Evolutionary conservation across 2,888 invertebrate species (phyloP), one percentile per base, ranked within the genome.

Genomic region (Melanotus villosus): DNA sequence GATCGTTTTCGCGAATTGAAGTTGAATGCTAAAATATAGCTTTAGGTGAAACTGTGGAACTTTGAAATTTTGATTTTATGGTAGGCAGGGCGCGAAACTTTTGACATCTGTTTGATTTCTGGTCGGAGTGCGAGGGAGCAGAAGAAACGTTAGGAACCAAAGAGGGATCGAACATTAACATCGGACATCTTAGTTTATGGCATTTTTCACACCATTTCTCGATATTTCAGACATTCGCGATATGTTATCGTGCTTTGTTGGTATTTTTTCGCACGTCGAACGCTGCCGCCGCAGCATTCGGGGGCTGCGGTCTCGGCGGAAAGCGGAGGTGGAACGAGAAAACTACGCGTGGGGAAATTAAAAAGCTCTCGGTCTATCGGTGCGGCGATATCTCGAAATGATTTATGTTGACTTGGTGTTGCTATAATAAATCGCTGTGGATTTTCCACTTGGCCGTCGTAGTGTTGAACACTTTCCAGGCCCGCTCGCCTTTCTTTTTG

Each of bases 381-480:
- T 77, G 77, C 72, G 73, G 77, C 80, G 80, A 81, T 82, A 82
- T 81, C 81, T 80, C 73, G 80, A 80, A 79, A 82, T 82, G 83
- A 82, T 82, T 83, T 82, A 83, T 80, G 80, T 77, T 67, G 79
- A 75, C 77, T 76, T 76, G 78, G 79, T 79, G 80, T 79, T 79
- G 79, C 78, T 76, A 76, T 77, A 74, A 77, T 76, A 76, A 78
- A 78, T 77, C 76, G 76, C 74, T 68, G 68, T 59, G 71, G 77
- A 75, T 76, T 78, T 77, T 76, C 75, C 75, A 75, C 77, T 77
- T 75, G 77, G 75, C 70, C 76, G 75, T 76, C 77, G 76, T 71
- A 68, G 74, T 74, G 74, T 74, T 76, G 76, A 75, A 75, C 76
- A 74, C 77, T 74, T 76, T 76, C 76, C 73, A 74, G 75, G 64